Percentiles rank a stretch among this genome's conserved stretches.
These are phyloP conservation scores for Sepioteuthis lessoniana DNA, from an alignment of 2,888 invertebrate species.

Conservation along the genomic window DNA sequence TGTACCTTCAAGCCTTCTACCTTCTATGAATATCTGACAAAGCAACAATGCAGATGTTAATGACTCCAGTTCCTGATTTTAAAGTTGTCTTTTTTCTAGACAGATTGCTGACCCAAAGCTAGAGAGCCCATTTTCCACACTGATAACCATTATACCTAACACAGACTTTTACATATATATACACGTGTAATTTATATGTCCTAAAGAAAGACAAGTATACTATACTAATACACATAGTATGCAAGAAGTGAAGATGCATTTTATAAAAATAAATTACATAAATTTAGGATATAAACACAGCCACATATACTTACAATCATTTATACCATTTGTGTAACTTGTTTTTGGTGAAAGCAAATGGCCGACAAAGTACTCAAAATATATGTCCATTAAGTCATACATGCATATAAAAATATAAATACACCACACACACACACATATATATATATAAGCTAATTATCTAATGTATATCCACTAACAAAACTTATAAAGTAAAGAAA, in stretches of 20 bases:
- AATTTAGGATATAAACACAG: neutral
- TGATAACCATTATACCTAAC: too few species aligned
- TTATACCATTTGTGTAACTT: neutral
- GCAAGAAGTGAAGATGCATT: neutral
- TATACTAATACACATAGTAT: neutral
- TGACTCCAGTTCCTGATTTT: too few species aligned
- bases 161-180: too few species aligned
- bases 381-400: neutral
- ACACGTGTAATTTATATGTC: neutral
- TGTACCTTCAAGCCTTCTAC: too few species aligned
- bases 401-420: neutral
- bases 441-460: neutral
- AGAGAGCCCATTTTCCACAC: too few species aligned
- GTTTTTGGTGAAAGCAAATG: too few species aligned
- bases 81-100: too few species aligned
- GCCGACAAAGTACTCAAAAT: neutral
- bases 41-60: too few species aligned
- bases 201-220: neutral
- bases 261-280: neutral
- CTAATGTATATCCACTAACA: neutral
- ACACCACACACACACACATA: neutral
- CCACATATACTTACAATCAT: neutral
- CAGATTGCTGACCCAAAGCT: too few species aligned
- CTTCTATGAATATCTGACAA: too few species aligned
- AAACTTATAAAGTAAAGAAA: neutral